Conservation (phyloP, 2,888 invertebrate species). For the Cenopis cana region DNA sequence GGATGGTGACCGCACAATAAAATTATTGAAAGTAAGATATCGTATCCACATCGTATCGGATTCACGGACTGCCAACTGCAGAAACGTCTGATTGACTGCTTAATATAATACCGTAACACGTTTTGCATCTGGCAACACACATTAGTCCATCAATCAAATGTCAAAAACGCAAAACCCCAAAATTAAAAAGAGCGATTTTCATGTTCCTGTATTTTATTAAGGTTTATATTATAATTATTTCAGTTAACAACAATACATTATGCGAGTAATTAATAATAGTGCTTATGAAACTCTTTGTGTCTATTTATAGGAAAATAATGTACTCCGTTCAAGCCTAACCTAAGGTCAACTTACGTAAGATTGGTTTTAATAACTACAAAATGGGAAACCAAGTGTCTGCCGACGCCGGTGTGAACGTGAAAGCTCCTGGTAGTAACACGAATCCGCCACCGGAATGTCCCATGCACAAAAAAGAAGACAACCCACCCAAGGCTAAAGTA, state of each 20-base stretch:
- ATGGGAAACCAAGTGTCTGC: slow-evolving; percentile 80
- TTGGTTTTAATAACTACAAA: slow-evolving; percentile 48
- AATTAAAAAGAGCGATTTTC: slow-evolving; percentile 22
- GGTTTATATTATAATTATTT: slow-evolving; percentile 6
- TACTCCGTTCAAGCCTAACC: slow-evolving; percentile 57
- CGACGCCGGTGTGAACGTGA: slow-evolving; percentile 59
- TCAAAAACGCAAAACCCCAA: slow-evolving; percentile 8
- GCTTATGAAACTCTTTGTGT: slow-evolving; percentile 10
- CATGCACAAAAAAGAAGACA: slow-evolving; percentile 88
- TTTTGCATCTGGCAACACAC: slow-evolving; percentile 18
- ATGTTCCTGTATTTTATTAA: slow-evolving; percentile 5
- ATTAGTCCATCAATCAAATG: slow-evolving; percentile 17
- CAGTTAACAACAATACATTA: not conserved
- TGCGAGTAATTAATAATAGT: not conserved
- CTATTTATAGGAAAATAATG: slow-evolving; percentile 50
- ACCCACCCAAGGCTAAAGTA: slow-evolving; percentile 52
- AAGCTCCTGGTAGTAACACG: slow-evolving; percentile 52
- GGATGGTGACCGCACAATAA: no score
- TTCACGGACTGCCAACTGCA: no score
- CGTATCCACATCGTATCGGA: no score
- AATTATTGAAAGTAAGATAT: no score
- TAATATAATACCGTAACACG: not conserved
- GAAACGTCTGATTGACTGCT: no score
- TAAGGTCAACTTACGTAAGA: slow-evolving; percentile 74
- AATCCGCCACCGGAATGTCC: slow-evolving; percentile 93